A percentile compares a stretch with the other conserved stretches of the same genome.
These are phyloP conservation scores for Cotesia vestalis DNA, from an alignment of 1,140 invertebrate genomes.

Conservation along the genomic window DNA sequence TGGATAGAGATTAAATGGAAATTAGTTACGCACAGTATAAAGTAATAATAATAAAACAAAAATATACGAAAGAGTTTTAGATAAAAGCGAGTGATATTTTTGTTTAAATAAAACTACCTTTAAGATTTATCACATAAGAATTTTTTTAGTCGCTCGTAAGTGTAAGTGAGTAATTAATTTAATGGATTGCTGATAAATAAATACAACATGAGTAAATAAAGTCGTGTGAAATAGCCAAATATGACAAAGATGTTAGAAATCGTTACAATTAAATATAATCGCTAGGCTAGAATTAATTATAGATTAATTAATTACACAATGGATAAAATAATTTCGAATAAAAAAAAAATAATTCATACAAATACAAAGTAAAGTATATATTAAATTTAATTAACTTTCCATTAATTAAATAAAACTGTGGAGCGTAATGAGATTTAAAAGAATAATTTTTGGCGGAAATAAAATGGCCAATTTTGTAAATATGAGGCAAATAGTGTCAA, in stretches of 20 bases:
- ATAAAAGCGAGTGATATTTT: constrained; percentile 54
- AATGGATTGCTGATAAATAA: constrained; percentile 20
- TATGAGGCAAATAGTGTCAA: constrained; percentile 26
- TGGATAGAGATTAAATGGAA: constrained; percentile 28
- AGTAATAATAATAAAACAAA: constrained; percentile 14
- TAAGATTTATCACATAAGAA: constrained; percentile 40
- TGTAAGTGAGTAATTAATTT: constrained; percentile 7
- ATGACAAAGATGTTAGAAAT: constrained; percentile 52
- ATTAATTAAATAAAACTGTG: neutral
- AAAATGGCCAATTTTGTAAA: constrained; percentile 28
- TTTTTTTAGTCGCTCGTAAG: constrained; percentile 15
- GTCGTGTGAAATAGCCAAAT: constrained; percentile 54
- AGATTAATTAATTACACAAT: constrained; percentile 21
- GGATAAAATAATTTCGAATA: constrained; percentile 1
- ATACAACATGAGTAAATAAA: constrained; percentile 17
- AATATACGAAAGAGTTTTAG: neutral
- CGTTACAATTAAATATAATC: constrained; percentile 42
- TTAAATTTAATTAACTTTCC: neutral
- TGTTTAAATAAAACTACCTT: constrained; percentile 45
- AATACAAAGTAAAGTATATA: neutral
- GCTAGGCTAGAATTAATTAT: constrained; percentile 39
- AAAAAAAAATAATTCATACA: constrained; percentile 17
- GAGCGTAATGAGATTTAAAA: constrained; percentile 20
- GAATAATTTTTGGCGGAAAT: constrained; percentile 4
- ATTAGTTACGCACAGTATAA: constrained; percentile 55